Evolutionary conservation across 1,140 invertebrate genomes (phyloP), one percentile per base, ranked within the genome.

Genomic region (Drosophila chauvacae): DNA sequence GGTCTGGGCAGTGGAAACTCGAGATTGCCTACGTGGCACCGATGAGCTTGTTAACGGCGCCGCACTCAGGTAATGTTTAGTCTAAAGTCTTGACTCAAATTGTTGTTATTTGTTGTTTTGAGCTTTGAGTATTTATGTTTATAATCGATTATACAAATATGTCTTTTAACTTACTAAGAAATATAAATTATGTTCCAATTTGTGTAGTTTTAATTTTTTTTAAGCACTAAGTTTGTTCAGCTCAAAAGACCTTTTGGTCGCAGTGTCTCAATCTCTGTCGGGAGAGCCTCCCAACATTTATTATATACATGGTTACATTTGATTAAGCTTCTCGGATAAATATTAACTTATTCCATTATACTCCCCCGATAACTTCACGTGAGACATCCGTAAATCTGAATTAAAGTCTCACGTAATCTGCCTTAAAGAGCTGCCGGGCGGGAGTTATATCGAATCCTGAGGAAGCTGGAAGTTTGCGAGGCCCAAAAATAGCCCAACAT

Each of bases 371-470:
- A 13, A 7, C 10, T 2, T 20, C 14, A 7, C 39, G 44, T 26
- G 16, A 20, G 11, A 4, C 20, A 56, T 62, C 9, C 30, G 41
- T 44, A 39, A 72, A 58, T 59, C 73, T 30, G 47, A 37, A 73
- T 81, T 81, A 77, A 81, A 81, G 73, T 45, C 58, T 55, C 30
- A 20, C 9, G 42, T 57, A 81, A 68, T 47, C 45, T 62, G 42
- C 28, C 30, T 76, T 75, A 23, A 69, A 56, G 18, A 10, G 42
- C 30, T 26, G 55, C 47, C 35, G 18, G 16, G n/a, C 26, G 37
- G 23, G 56, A 7, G 30, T 62, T 75, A 0, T 59, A 83, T 75
- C 69, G 75, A 83, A 79, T 69, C 51, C 73, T 44, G 2, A 18
- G 41, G 10, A 16, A 71, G 39, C 44, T 20, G 33, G 41, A 51